Conservation (phyloP, 2,888 invertebrate species). For the Pimpla rufipes region DNA sequence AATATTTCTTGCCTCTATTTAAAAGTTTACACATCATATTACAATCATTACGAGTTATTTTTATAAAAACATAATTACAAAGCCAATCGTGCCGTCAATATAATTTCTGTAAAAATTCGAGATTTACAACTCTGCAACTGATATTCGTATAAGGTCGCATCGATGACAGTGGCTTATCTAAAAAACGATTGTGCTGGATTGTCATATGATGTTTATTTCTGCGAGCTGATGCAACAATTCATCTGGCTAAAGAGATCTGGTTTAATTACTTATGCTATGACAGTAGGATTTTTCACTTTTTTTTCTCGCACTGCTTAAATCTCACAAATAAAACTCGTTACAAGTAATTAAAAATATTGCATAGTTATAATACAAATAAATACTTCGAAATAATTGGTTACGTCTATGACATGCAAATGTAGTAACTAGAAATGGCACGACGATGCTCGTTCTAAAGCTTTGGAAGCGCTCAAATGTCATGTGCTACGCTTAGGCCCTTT, state of each 20-base stretch:
- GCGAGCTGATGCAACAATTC: slow-evolving; percentile 46
- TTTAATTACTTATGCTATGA: slow-evolving; percentile 32
- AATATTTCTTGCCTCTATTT: no score
- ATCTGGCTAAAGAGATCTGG: slow-evolving; percentile 21
- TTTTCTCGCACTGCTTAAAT: slow-evolving; percentile 11
- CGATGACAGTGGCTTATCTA: background rate
- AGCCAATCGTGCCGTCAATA: no score
- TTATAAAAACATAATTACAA: no score
- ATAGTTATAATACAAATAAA: slow-evolving; percentile 40
- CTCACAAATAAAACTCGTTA: slow-evolving; percentile 23
- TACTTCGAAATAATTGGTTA: slow-evolving; percentile 26
- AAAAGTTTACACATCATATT: no score
- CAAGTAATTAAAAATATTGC: slow-evolving; percentile 21
- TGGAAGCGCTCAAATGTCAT: slow-evolving; percentile 54
- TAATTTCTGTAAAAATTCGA: no score
- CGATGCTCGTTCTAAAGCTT: slow-evolving; percentile 38
- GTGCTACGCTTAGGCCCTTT: slow-evolving; percentile 1
- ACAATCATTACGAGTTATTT: no score
- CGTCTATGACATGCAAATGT: slow-evolving; percentile 25
- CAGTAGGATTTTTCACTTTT: slow-evolving; percentile 3
- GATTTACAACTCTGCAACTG: no score
- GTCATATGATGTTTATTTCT: slow-evolving; percentile 62
- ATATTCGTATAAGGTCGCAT: no score
- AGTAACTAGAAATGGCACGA: slow-evolving; percentile 39
- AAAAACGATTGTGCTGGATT: slow-evolving; percentile 48